These are phyloP conservation scores for mouse (Mus musculus) DNA, from an alignment of 2,113 vertebrate genomes.

Conservation along the genomic window GRCm39 chr2:102618501-102619000, in stretches of 20 bases:
- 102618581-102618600: conserved; percentile 84
- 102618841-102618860: conserved; percentile 77
- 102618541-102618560: conserved; percentile 87
- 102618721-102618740: conserved; percentile 78
- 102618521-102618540: conserved; percentile 84
- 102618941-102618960: conserved; percentile 77
- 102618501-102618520: conserved; percentile 87
- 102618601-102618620: conserved; percentile 73
- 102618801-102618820: conserved; percentile 73
- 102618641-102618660: conserved; percentile 65
- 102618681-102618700: conserved; percentile 62
- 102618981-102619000: conserved; percentile 49
- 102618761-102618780: conserved; percentile 73
- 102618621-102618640: conserved; percentile 82
- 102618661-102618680: conserved; percentile 76
- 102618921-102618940: conserved; percentile 69
- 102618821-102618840: conserved; percentile 70
- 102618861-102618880: conserved; percentile 71
- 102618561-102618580: conserved; percentile 89
- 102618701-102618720: conserved; percentile 55
- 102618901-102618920: conserved; percentile 65
- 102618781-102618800: conserved; percentile 61
- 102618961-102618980: conserved; percentile 69
- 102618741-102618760: conserved; percentile 80
- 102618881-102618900: conserved; percentile 74